Evolutionary conservation across 2,113 vertebrate genomes (phyloP).

Genomic region (Pituophis catenifer): DNA sequence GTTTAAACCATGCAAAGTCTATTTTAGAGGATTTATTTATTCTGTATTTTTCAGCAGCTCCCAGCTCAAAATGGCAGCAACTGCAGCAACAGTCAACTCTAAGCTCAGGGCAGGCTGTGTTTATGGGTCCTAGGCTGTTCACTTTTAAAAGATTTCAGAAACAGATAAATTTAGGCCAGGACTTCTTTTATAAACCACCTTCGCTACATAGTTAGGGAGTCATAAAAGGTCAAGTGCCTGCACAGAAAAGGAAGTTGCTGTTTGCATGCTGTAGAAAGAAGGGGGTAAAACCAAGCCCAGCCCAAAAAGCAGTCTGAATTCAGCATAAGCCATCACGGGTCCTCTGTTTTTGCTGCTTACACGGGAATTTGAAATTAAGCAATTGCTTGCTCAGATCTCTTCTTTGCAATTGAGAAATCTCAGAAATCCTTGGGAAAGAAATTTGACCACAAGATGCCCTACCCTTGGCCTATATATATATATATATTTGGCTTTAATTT

Average conservation of each 20-base stretch:
- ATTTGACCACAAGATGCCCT: not conserved
- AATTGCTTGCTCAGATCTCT: not conserved
- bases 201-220: not conserved
- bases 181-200: not conserved
- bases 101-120: not conserved
- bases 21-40: not conserved
- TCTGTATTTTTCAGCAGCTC: not conserved
- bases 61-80: not conserved
- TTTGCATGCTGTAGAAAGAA: not conserved
- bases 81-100: not conserved
- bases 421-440: not conserved
- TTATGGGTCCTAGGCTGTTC: not conserved
- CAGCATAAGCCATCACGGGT: not conserved
- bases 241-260: not conserved
- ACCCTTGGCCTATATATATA: not conserved
- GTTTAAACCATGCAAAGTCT: not conserved
- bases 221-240: not conserved
- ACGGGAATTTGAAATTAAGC: not conserved
- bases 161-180: not conserved
- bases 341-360: not conserved
- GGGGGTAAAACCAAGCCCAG: not conserved
- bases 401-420: not conserved
- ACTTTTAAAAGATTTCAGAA: not conserved
- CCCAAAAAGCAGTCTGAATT: not conserved
- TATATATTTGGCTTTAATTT: no score